Percentiles rank a stretch among this genome's conserved stretches.
These are phyloP conservation scores for Amazona vittata DNA, from an alignment of 2,113 vertebrate genomes.

Conservation along the genomic window DNA sequence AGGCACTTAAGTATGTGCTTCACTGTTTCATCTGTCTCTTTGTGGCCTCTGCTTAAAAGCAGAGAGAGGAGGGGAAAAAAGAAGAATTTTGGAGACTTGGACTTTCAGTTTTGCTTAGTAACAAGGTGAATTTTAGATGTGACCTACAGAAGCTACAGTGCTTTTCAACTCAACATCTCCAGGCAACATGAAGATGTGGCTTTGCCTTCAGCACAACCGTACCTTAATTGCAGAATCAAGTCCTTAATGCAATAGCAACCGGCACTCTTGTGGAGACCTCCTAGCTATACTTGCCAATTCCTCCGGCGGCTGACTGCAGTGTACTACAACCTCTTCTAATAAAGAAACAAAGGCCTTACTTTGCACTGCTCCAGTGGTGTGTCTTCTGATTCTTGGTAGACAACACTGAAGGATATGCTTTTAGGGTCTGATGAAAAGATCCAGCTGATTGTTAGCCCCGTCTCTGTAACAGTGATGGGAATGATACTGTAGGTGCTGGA, in stretches of 20 bases:
- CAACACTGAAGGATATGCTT: slow-evolving; percentile 92
- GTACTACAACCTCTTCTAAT: neutral
- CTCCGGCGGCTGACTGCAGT: neutral
- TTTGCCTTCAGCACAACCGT: neutral
- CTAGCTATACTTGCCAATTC: neutral
- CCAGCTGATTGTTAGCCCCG: slow-evolving; percentile 89
- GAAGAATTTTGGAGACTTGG: neutral
- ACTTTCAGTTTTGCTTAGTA: neutral
- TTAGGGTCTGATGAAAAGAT: slow-evolving; percentile 94
- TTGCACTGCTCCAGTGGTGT: slow-evolving; percentile 86
- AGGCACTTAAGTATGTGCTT: neutral
- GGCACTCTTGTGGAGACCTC: neutral
- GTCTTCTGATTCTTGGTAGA: slow-evolving; percentile 83
- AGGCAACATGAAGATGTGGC: neutral
- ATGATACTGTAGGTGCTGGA: slow-evolving; percentile 91
- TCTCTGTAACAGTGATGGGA: slow-evolving; percentile 77
- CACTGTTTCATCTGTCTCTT: neutral
- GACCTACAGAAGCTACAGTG: neutral
- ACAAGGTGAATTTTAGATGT: neutral
- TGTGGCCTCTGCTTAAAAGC: neutral
- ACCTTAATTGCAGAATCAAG: neutral
- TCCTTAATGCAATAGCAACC: neutral
- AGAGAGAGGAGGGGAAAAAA: neutral
- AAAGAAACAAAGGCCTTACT: slow-evolving; percentile 67
- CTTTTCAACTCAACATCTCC: neutral